Evolutionary conservation across 2,888 invertebrate species (phyloP).

Genomic region (Crocallis elinguaria): DNA sequence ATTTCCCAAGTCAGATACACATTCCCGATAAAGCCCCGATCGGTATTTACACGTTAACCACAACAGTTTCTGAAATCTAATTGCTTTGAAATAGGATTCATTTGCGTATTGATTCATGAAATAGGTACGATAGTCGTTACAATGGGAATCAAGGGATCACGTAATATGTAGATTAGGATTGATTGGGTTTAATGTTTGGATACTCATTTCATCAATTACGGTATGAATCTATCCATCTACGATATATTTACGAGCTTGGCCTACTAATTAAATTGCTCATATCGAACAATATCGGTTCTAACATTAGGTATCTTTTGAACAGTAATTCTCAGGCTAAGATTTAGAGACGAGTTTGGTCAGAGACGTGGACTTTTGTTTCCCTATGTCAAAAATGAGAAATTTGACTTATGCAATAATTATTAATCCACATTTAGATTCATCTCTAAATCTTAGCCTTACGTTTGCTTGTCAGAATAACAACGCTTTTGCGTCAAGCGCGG

Average conservation of each 20-base stretch:
- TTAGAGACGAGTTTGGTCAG: no score
- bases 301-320: no score
- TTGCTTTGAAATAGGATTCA: conserved; percentile 26
- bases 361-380: no score
- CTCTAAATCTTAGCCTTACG: no score
- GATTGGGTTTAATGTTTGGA: conserved; percentile 18
- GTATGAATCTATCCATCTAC: conserved; percentile 2
- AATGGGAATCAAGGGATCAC: conserved; percentile 25
- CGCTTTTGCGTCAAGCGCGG: no score
- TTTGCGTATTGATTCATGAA: conserved; percentile 31
- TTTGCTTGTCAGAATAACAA: no score
- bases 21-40: conserved; percentile 19
- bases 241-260: conserved; percentile 1
- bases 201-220: conserved; percentile 15
- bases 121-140: conserved; percentile 18
- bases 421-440: no score
- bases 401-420: no score
- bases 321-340: no score
- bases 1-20: conserved; percentile 16
- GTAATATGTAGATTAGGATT: conserved; percentile 18
- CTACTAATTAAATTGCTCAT: background rate
- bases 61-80: conserved; percentile 27
- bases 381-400: no score
- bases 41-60: conserved; percentile 16
- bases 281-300: no score